These are phyloP conservation scores for Rhinoraja longicauda DNA, from an alignment of 2,797 vertebrate species.

Conservation along the genomic window DNA sequence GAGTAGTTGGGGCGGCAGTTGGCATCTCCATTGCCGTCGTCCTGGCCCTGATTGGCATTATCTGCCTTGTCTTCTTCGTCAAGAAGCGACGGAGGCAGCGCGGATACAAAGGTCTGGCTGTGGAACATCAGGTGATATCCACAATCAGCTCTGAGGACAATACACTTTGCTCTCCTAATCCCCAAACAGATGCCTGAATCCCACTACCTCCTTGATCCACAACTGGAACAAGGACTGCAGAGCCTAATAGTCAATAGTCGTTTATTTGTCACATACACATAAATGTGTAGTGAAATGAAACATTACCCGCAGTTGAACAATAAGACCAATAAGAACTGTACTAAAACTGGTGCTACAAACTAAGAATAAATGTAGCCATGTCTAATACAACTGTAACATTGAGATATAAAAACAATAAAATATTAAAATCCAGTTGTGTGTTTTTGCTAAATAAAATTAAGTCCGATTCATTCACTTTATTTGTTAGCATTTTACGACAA, in stretches of 20 bases:
- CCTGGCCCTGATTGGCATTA: background rate
- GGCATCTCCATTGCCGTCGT: background rate
- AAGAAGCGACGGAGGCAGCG: background rate
- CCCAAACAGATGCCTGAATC: background rate
- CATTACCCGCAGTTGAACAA: background rate
- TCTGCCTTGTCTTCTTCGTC: background rate
- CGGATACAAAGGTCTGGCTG: background rate
- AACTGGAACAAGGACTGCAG: too few species aligned
- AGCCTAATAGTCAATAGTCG: too few species aligned
- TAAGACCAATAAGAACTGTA: background rate
- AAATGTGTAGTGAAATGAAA: too few species aligned
- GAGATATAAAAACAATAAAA: background rate
- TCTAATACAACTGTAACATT: background rate
- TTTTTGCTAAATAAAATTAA: background rate
- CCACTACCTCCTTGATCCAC: background rate
- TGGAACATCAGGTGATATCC: background rate
- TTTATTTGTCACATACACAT: too few species aligned
- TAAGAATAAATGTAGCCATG: background rate
- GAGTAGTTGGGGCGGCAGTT: background rate
- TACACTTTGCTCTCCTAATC: accelerated
- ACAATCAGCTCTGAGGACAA: background rate
- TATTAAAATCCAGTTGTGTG: background rate
- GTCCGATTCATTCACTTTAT: background rate
- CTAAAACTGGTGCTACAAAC: background rate
- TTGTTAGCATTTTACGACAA: background rate